phyloP scores from a whole-genome alignment of 2,888 invertebrate genomes.

The Ptychoptera albimana region DNA sequence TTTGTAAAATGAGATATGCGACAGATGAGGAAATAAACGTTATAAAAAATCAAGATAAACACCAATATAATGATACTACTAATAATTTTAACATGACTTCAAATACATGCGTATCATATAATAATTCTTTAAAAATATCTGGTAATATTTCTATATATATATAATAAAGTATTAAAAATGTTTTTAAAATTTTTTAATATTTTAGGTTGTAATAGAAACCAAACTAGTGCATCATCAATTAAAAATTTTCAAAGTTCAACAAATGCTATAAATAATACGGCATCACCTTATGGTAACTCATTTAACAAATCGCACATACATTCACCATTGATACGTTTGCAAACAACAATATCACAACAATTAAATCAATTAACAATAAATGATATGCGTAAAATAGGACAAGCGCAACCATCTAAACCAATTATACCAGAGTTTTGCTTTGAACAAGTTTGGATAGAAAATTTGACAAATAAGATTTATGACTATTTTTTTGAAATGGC shows the following conservation, averaged over 20 bases:
- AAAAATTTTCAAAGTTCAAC: conserved; percentile 11
- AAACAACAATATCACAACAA: conserved; percentile 19
- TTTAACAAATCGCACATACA: conserved; percentile 11
- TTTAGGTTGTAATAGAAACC: conserved; percentile 7
- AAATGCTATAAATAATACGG: conserved; percentile 16
- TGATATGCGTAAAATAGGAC: conserved; percentile 32
- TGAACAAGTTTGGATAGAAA: conserved; percentile 82
- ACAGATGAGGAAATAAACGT: conserved; percentile 51
- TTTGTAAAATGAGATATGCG: conserved; percentile 66
- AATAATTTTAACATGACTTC: no score
- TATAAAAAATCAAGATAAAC: conserved; percentile 18
- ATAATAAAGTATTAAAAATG: no score
- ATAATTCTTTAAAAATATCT: no score
- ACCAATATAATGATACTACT: no score
- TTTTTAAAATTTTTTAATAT: neutral
- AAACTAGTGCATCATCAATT: neutral
- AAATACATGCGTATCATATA: no score
- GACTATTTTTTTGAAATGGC: conserved; percentile 32
- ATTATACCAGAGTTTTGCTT: conserved; percentile 74
- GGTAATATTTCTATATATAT: no score
- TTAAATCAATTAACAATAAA: conserved; percentile 7
- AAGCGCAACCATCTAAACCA: conserved; percentile 41
- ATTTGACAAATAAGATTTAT: conserved; percentile 10
- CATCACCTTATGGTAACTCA: conserved; percentile 9
- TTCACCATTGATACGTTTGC: conserved; percentile 24